phyloP scores from a whole-genome alignment of 2,797 vertebrate genomes.

The Hipposideros larvatus region DNA sequence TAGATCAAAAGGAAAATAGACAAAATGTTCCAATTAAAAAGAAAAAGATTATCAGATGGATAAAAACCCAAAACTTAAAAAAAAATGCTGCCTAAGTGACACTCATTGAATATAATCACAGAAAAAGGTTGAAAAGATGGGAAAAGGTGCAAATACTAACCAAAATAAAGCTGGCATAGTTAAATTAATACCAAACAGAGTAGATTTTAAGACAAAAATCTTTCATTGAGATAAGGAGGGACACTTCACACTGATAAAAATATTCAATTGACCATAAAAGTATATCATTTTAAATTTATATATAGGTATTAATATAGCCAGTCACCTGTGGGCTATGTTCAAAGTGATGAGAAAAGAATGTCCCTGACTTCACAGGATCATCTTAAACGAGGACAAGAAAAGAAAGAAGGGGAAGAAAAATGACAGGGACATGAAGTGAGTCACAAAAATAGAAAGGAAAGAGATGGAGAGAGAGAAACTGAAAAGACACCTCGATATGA shows the following conservation, averaged over 20 bases:
- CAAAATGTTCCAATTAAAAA: conserved; percentile 30
- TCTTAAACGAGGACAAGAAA: conserved; percentile 18
- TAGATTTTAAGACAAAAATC: conserved; percentile 13
- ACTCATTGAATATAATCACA: conserved; percentile 10
- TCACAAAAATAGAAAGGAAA: background rate
- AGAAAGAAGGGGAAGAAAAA: background rate
- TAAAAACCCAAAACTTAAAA: background rate
- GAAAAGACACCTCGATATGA: background rate
- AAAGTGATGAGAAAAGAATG: background rate
- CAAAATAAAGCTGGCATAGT: background rate
- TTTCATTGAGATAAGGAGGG: conserved; percentile 4
- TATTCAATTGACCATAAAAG: background rate
- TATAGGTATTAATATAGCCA: background rate
- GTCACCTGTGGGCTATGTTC: background rate
- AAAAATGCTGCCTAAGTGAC: background rate
- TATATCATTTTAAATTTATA: conserved; percentile 10
- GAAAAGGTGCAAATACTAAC: background rate
- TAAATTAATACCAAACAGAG: conserved; percentile 27
- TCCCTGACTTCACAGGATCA: background rate
- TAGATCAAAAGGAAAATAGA: background rate
- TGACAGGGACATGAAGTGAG: background rate
- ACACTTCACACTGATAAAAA: background rate
- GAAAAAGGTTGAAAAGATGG: background rate
- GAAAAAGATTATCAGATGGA: background rate
- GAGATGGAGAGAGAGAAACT: background rate